phyloP scores from a whole-genome alignment of 2,797 vertebrate genomes.

The Pelodytes ibericus region DNA sequence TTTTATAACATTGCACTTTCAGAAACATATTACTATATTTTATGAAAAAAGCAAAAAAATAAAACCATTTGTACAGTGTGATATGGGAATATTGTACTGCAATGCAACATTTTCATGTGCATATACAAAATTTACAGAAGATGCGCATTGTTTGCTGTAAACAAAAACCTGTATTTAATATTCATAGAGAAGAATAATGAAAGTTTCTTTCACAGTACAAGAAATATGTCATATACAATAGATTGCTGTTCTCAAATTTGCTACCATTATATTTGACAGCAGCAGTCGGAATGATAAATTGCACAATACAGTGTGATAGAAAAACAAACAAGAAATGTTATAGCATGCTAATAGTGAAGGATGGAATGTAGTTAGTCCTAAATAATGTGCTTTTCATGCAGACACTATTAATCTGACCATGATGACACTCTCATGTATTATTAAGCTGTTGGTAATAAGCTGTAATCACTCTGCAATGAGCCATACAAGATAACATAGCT shows the following conservation, averaged over 20 bases:
- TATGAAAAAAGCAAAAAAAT: no score
- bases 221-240: slow-evolving; percentile 4
- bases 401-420: background rate
- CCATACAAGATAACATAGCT: background rate
- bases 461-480: background rate
- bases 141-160: background rate
- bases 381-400: slow-evolving; percentile 1
- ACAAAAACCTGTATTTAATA: background rate
- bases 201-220: background rate
- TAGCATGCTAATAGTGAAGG: background rate
- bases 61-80: no score
- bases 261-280: background rate
- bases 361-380: background rate
- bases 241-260: background rate
- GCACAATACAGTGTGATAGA: background rate
- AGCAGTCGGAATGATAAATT: background rate
- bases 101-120: background rate
- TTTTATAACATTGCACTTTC: no score
- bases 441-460: background rate
- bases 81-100: no score
- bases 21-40: no score
- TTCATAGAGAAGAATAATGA: background rate
- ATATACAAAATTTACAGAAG: background rate
- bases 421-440: background rate
- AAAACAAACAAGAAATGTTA: background rate